Conservation (phyloP, 2,797 vertebrate genomes). For the Artibeus lituratus region DNA sequence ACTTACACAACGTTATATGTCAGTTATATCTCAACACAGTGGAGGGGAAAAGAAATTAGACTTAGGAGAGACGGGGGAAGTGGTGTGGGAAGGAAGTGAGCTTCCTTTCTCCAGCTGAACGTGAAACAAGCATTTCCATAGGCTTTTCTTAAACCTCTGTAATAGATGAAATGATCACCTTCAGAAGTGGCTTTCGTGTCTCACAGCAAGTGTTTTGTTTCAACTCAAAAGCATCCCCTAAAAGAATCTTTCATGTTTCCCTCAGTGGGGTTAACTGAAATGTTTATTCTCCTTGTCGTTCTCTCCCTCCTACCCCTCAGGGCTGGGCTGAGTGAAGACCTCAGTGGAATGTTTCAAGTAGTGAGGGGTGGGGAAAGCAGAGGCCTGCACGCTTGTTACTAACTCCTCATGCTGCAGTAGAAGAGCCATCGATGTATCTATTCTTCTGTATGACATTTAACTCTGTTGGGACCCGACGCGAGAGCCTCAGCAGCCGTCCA, state of each 20-base stretch:
- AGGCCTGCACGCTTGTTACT: background rate
- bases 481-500: background rate
- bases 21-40: background rate
- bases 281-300: constrained; percentile 10
- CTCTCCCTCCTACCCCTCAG: background rate
- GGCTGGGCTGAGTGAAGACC: background rate
- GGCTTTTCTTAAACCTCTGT: background rate
- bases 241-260: constrained; percentile 25
- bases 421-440: background rate
- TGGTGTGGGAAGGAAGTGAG: background rate
- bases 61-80: background rate
- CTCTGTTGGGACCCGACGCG: background rate
- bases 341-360: background rate
- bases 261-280: background rate
- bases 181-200: constrained; percentile 33
- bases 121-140: background rate
- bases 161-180: background rate
- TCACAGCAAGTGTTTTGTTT: background rate
- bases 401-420: background rate
- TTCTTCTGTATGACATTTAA: background rate
- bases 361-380: background rate
- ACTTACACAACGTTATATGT: background rate
- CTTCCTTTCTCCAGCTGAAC: constrained; percentile 3
- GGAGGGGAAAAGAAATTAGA: background rate
- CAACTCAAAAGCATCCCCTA: constrained; percentile 37